phyloP scores from a whole-genome alignment of 2,888 invertebrate species.

The Zele albiditarsus region DNA sequence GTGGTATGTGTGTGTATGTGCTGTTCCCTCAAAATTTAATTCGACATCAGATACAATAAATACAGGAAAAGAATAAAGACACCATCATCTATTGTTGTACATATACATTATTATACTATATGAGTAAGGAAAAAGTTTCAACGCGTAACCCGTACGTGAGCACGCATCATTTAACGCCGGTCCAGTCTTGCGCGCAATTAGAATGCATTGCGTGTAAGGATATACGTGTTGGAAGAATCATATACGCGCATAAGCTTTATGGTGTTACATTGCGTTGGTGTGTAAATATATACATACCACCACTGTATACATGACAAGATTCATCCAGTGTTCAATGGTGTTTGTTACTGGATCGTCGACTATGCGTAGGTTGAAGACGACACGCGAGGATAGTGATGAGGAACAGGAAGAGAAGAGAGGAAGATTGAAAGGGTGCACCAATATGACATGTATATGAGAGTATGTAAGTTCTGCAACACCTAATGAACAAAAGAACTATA shows the following conservation, averaged over 20 bases:
- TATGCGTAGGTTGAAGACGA: constrained; percentile 32
- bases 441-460: not conserved
- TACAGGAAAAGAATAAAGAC: not conserved
- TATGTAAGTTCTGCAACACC: not conserved
- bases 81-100: not conserved
- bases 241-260: not conserved
- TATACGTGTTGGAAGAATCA: constrained; percentile 24
- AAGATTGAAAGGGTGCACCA: not conserved
- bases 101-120: not conserved
- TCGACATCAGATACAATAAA: too few species aligned
- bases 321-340: not conserved
- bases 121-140: constrained; percentile 46
- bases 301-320: not conserved
- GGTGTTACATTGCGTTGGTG: not conserved
- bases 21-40: too few species aligned
- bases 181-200: constrained; percentile 54
- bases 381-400: constrained; percentile 3
- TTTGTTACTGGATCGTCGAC: constrained; percentile 12
- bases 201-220: constrained; percentile 57
- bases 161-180: constrained; percentile 58
- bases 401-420: not conserved
- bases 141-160: constrained; percentile 50
- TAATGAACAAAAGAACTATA: not conserved
- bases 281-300: not conserved
- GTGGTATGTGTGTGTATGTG: not conserved